These are phyloP conservation scores for Cylas formicarius DNA, from an alignment of 1,140 invertebrate genomes.

Conservation along the genomic window DNA sequence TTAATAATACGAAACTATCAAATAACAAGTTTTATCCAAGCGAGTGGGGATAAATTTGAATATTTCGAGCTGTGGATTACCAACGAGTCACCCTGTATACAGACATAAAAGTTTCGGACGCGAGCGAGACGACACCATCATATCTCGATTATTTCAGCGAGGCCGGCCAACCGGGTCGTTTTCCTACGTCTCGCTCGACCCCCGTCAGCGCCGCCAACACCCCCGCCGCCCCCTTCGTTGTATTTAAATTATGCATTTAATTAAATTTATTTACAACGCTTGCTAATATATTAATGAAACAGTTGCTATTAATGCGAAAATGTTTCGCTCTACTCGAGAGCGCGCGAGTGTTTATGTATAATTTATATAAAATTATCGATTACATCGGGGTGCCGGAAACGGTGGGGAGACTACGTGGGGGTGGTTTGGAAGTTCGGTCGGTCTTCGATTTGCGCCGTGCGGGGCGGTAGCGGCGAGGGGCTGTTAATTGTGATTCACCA, in stretches of 20 bases:
- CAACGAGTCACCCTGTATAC: too few species aligned
- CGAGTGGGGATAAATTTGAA: too few species aligned
- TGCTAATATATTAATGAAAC: slow-evolving; percentile 35
- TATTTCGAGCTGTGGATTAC: too few species aligned
- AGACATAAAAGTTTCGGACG: slow-evolving; percentile 19
- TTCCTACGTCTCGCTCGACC: neutral
- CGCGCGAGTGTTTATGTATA: slow-evolving; percentile 25
- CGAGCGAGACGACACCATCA: slow-evolving; percentile 10
- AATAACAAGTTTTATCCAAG: too few species aligned
- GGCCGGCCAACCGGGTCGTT: neutral
- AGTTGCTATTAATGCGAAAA: slow-evolving; percentile 33
- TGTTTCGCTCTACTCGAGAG: slow-evolving; percentile 28
- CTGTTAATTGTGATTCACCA: too few species aligned
- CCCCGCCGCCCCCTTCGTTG: neutral
- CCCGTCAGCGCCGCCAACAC: neutral
- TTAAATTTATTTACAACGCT: slow-evolving; percentile 33
- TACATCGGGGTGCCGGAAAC: neutral
- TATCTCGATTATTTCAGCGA: slow-evolving; percentile 19
- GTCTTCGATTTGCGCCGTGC: neutral
- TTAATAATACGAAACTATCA: too few species aligned
- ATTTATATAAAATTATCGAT: slow-evolving; percentile 26
- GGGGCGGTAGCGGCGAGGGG: too few species aligned
- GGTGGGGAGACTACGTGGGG: neutral
- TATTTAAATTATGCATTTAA: slow-evolving; percentile 32
- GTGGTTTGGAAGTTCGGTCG: neutral